Evolutionary conservation across 2,113 vertebrate species (phyloP).

Genomic region (Saiga tatarica): DNA sequence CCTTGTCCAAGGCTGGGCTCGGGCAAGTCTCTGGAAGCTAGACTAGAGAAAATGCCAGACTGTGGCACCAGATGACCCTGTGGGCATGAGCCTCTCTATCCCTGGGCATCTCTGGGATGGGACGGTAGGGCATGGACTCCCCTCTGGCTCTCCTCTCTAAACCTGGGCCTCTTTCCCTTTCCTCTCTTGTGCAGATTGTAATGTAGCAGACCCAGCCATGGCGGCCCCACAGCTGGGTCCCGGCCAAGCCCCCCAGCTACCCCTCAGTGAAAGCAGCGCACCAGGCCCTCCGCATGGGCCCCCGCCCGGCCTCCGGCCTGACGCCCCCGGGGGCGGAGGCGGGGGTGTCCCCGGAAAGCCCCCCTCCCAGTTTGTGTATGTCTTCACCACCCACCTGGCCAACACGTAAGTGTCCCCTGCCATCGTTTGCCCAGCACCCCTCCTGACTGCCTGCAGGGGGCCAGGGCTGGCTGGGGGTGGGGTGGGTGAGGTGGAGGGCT

Average conservation of each 20-base stretch:
- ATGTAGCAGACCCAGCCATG: slow-evolving; percentile 89
- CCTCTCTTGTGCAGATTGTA: slow-evolving; percentile 77
- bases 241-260: slow-evolving; percentile 85
- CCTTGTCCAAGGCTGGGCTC: neutral
- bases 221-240: slow-evolving; percentile 87
- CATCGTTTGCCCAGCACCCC: neutral
- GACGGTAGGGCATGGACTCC: neutral
- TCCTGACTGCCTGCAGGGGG: neutral
- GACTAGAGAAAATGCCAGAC: neutral
- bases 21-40: neutral
- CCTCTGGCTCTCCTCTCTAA: neutral
- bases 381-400: slow-evolving; percentile 96
- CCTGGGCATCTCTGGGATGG: neutral
- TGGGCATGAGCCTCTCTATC: neutral
- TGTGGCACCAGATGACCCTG: neutral
- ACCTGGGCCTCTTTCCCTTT: no score
- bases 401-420: slow-evolving; percentile 89
- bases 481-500: neutral
- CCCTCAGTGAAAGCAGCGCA: slow-evolving; percentile 82
- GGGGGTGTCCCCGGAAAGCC: slow-evolving; percentile 80
- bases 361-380: slow-evolving; percentile 92
- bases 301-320: slow-evolving; percentile 80
- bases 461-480: neutral
- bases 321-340: slow-evolving; percentile 72
- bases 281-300: slow-evolving; percentile 80